Conservation (phyloP, 2,113 vertebrate species). For the Erpornis zantholeuca region DNA sequence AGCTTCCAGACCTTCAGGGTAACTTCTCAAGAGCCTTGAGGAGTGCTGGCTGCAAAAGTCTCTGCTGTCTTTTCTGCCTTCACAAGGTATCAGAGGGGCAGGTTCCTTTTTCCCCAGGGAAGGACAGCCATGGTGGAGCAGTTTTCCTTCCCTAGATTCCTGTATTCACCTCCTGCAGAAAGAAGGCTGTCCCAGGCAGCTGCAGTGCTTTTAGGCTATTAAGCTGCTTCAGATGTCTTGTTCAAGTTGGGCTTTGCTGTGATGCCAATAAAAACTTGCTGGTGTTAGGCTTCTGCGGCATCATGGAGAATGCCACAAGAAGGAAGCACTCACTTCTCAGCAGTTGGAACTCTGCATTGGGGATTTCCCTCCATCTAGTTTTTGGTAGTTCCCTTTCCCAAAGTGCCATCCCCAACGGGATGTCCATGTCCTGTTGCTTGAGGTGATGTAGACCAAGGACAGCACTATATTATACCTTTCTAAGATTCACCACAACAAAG, state of each 20-base stretch:
- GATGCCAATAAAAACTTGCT: slow-evolving; percentile 9
- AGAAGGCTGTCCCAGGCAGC: background rate
- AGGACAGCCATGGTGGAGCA: rapidly evolving
- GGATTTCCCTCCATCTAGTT: background rate
- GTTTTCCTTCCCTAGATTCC: background rate
- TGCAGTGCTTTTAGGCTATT: background rate
- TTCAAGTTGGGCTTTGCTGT: background rate
- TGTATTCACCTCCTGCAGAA: background rate
- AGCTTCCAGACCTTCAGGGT: background rate
- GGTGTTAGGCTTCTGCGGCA: background rate
- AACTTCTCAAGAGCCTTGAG: background rate
- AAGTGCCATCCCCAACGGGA: background rate
- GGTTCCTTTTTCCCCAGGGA: background rate
- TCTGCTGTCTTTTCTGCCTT: background rate
- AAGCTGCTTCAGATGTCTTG: background rate
- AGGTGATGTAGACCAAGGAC: background rate
- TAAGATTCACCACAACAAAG: background rate
- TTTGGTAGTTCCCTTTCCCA: background rate
- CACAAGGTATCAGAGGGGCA: background rate
- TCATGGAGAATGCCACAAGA: rapidly evolving
- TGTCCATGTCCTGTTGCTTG: background rate
- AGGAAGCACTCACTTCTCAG: background rate
- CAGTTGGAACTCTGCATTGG: background rate
- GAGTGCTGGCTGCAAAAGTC: background rate
- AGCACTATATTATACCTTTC: background rate